A percentile compares a stretch with the other conserved stretches of the same genome.
These are phyloP conservation scores for Anneissia japonica DNA, from an alignment of 35 echinoderm and acorn worm genomes.

Conservation along the genomic window DNA sequence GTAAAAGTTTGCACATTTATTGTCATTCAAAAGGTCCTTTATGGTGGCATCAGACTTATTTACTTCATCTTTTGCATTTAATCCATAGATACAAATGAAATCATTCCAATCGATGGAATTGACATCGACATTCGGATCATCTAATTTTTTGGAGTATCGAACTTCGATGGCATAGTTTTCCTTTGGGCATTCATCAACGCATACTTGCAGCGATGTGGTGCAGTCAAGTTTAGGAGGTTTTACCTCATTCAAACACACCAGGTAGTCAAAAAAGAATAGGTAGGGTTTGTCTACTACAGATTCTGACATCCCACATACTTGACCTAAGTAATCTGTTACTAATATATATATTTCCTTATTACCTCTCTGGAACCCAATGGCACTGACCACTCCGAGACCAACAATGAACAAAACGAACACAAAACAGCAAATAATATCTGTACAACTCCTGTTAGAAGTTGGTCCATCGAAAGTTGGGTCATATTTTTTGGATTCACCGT, in stretches of 20 bases:
- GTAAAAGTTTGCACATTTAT: slow-evolving; percentile 53
- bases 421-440: slow-evolving; percentile 81
- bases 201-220: slow-evolving; percentile 63
- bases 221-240: slow-evolving; percentile 40
- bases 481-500: slow-evolving; percentile 59
- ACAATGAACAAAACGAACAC: slow-evolving; percentile 64
- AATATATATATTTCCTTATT: slow-evolving; percentile 59
- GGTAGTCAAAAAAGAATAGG: slow-evolving; percentile 76
- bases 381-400: slow-evolving; percentile 48
- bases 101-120: slow-evolving; percentile 50
- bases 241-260: slow-evolving; percentile 47
- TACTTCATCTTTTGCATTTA: slow-evolving; percentile 50
- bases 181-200: slow-evolving; percentile 48
- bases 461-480: slow-evolving; percentile 72
- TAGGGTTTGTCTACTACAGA: slow-evolving; percentile 38
- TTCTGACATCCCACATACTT: slow-evolving; percentile 42
- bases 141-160: slow-evolving; percentile 17
- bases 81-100: slow-evolving; percentile 73
- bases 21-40: neutral
- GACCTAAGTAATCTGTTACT: slow-evolving; percentile 57
- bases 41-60: neutral
- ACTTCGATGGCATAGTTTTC: slow-evolving; percentile 50
- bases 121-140: neutral
- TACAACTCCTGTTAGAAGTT: slow-evolving; percentile 71
- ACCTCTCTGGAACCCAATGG: slow-evolving; percentile 56